Evolutionary conservation across 2,113 vertebrate genomes (phyloP).

Genomic region (Elgaria multicarinata): DNA sequence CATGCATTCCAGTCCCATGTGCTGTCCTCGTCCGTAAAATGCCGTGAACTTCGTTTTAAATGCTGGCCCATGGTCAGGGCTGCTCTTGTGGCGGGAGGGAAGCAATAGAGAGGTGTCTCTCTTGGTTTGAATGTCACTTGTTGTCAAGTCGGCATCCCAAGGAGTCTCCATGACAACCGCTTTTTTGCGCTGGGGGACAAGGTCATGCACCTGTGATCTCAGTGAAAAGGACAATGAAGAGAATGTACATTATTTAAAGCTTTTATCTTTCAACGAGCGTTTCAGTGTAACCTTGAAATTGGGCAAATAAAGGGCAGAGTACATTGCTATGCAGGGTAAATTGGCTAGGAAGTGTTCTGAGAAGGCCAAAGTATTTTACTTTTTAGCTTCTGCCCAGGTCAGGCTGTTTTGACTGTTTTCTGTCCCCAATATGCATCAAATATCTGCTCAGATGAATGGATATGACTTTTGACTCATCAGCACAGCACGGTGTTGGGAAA

Average conservation of each 20-base stretch:
- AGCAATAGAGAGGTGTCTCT: constrained; percentile 67
- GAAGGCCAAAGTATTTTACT: background rate
- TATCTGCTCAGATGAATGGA: constrained; percentile 26
- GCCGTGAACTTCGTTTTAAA: background rate
- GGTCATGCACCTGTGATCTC: constrained; percentile 75
- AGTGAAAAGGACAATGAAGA: constrained; percentile 62
- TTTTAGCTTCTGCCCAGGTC: background rate
- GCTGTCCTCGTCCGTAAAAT: constrained; percentile 6
- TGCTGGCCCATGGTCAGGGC: constrained; percentile 44
- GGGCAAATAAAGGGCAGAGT: constrained; percentile 60
- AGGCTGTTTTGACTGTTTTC: background rate
- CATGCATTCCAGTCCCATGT: background rate
- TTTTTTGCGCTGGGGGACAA: constrained; percentile 66
- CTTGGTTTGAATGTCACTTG: constrained; percentile 79
- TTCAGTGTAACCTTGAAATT: constrained; percentile 74
- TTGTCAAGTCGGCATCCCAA: constrained; percentile 73
- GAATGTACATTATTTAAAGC: constrained; percentile 62
- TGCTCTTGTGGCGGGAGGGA: background rate
- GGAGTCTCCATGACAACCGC: constrained; percentile 74
- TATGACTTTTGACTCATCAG: background rate
- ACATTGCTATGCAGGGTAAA: constrained; percentile 52
- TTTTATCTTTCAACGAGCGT: constrained; percentile 65
- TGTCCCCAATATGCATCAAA: constrained; percentile 23
- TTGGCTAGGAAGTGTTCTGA: constrained; percentile 46
- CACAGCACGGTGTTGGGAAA: background rate